These are phyloP conservation scores for Agapornis roseicollis DNA, from an alignment of 2,113 vertebrate species.

Conservation along the genomic window DNA sequence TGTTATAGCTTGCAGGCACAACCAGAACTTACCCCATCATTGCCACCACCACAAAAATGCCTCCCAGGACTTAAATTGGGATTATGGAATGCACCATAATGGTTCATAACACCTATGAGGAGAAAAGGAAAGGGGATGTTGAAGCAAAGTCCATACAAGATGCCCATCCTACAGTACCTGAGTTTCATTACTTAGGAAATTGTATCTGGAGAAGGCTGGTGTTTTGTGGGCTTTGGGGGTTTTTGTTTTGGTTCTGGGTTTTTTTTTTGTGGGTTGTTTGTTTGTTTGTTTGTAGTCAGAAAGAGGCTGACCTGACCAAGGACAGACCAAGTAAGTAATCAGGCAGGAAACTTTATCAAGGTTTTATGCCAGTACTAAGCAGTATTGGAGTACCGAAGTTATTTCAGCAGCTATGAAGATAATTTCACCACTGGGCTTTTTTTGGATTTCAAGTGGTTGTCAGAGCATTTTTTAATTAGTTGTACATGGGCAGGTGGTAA, in stretches of 20 bases:
- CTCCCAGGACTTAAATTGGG: not conserved
- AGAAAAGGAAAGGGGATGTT: not conserved
- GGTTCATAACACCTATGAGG: not conserved
- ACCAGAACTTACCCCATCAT: not conserved
- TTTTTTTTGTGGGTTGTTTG: not conserved
- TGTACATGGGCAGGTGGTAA: not conserved
- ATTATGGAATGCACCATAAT: not conserved
- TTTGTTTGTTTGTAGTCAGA: not conserved
- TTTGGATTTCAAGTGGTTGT: constrained; percentile 7
- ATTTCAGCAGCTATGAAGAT: not conserved
- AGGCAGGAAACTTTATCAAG: not conserved
- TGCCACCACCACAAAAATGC: not conserved
- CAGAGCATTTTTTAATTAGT: not conserved
- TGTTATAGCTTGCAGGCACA: not conserved
- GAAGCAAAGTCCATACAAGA: not conserved
- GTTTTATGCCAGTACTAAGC: not conserved
- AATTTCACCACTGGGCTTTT: not conserved
- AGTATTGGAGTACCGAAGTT: not conserved
- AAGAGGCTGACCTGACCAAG: not conserved
- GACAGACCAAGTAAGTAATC: not conserved
- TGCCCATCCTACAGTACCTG: not conserved
- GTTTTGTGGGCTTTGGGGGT: not conserved
- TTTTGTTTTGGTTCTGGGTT: not conserved
- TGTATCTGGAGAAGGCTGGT: not conserved
- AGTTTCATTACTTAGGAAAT: not conserved